Percentiles rank a stretch among this genome's conserved stretches.
phyloP scores from a whole-genome alignment of 1,140 invertebrate genomes.

The Drosophila mayri region DNA sequence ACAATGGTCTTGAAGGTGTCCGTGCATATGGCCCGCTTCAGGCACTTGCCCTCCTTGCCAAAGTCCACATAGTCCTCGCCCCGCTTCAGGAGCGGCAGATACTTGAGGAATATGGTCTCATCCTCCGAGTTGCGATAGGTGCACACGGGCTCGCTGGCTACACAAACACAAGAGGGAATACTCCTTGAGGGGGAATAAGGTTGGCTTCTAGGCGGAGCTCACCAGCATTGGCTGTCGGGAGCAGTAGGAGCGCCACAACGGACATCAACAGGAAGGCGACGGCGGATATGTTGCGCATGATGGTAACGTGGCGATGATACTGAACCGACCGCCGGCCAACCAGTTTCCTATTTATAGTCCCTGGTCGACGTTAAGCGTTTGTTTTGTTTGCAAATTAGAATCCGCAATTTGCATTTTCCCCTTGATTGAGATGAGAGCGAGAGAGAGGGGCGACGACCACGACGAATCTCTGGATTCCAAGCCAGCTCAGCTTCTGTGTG shows the following conservation, averaged over 20 bases:
- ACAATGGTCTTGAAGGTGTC: conserved; percentile 74
- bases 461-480: not conserved
- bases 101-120: conserved; percentile 77
- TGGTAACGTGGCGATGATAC: conserved; percentile 36
- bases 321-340: conserved; percentile 30
- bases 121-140: conserved; percentile 69
- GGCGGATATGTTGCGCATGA: conserved; percentile 43
- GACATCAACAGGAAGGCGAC: conserved; percentile 5
- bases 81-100: conserved; percentile 63
- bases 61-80: conserved; percentile 82
- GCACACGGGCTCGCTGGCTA: conserved; percentile 71
- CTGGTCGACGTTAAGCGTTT: not conserved
- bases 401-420: conserved; percentile 56
- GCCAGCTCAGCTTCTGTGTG: conserved; percentile 11
- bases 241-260: conserved; percentile 7
- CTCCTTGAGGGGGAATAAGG: not conserved
- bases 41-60: conserved; percentile 71
- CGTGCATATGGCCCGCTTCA: conserved; percentile 71
- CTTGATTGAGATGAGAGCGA: conserved; percentile 25
- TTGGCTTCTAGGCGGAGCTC: not conserved
- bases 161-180: not conserved
- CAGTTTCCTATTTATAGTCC: conserved; percentile 74
- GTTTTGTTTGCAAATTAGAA: conserved; percentile 45
- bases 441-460: not conserved
- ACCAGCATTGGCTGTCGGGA: conserved; percentile 38